Base-by-base conservation (phyloP, 2,113 vertebrate species). In the Pteronura brasiliensis region DNA sequence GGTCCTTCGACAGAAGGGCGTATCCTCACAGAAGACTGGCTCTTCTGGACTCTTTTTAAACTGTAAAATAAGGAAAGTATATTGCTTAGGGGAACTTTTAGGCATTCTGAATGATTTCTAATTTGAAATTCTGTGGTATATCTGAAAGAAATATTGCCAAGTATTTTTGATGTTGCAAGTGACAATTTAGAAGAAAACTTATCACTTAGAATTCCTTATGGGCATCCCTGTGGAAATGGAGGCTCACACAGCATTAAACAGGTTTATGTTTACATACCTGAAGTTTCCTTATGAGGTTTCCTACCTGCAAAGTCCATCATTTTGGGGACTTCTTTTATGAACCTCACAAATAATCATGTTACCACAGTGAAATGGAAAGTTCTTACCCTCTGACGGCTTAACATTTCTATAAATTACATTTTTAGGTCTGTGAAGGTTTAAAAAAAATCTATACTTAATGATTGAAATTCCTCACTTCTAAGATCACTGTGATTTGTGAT, bases 161-260 rank as follows among this genome's bases (percentile, higher is more conserved):
- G 7, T 47, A 82, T 47, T 86, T 77, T 61, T 61, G 55, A 47
- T 34, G 52, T 44, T 42, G 71, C 2, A 47, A 79, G 44, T 47
- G 59, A 17, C 23, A 63, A 6, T 71, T 80, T 4, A 61, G 6
- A 21, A 57, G 59, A 83, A 61, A 61, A 59, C 12, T 5, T 82
- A 13, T 1, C 21, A 44, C 13, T 67, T n/a, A 12, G 55, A 77
- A 52, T 63, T 44, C 15, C 36, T 86, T 36, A 47, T 4, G 5
- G 52, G 9, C 11, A 8, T 31, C 3, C 25, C 10, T 12, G 3
- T 8, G 25, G 31, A 36, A 27, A 67, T 3, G 21, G 31, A 55
- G 36, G 13, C 79, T 71, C 15, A 17, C 8, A 1, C 1, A 3
- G 20, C 9, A 13, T 44, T 27, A 12, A 34, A 3, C 7, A 7